Evolutionary conservation across 2,797 vertebrate genomes (phyloP).

Genomic region (Phrynocephalus guinanensis): DNA sequence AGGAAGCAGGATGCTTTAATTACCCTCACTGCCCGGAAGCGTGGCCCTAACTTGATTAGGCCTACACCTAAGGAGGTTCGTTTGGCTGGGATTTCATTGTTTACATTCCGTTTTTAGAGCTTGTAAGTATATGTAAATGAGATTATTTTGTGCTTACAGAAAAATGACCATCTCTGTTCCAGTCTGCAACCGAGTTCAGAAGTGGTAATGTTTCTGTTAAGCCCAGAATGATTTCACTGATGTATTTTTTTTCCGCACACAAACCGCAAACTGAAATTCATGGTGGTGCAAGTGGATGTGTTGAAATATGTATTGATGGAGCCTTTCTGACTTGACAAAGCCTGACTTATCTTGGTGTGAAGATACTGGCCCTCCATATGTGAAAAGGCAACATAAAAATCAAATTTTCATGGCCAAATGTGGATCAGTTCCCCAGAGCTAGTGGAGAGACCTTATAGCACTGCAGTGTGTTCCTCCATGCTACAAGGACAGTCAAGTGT

Average conservation of each 20-base stretch:
- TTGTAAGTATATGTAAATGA: neutral
- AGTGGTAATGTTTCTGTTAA: neutral
- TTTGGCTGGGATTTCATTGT: neutral
- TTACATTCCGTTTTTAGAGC: neutral
- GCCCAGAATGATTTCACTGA: neutral
- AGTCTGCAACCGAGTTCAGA: neutral
- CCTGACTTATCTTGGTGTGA: neutral
- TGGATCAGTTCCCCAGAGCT: neutral
- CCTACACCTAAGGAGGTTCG: neutral
- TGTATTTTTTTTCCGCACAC: neutral
- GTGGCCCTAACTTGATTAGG: neutral
- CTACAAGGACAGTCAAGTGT: neutral
- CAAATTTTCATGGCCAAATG: neutral
- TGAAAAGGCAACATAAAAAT: neutral
- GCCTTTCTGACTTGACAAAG: neutral
- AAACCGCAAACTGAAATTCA: neutral
- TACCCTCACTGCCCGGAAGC: neutral
- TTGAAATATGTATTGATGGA: neutral
- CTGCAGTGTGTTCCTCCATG: neutral
- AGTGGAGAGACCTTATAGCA: neutral
- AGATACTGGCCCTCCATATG: neutral
- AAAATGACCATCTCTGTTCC: neutral
- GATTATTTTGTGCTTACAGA: neutral
- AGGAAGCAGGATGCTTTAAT: neutral
- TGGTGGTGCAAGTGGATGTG: too few species aligned